phyloP scores from a whole-genome alignment of 2,888 invertebrate genomes.

The Osmoderma eremita region DNA sequence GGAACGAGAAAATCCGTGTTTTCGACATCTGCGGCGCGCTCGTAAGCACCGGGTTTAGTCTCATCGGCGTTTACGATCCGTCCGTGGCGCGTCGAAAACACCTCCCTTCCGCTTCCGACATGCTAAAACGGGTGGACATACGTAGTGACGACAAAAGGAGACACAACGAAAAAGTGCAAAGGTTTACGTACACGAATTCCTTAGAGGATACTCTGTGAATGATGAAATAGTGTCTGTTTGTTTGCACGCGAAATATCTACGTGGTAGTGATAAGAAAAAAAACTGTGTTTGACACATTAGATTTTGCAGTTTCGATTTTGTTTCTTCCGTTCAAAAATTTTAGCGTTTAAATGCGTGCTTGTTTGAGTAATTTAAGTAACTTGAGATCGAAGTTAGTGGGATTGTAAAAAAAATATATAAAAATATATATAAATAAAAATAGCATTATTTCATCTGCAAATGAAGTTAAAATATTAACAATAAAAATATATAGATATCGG shows the following conservation, averaged over 20 bases:
- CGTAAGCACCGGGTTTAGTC: not conserved
- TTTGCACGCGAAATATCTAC: not conserved
- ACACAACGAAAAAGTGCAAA: constrained; percentile 4
- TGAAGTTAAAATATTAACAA: not conserved
- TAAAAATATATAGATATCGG: not conserved
- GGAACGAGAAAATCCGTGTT: not conserved
- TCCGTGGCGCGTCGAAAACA: constrained; percentile 15
- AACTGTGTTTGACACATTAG: not conserved
- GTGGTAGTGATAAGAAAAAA: not conserved
- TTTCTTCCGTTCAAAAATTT: too few species aligned
- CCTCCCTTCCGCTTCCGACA: constrained; percentile 1
- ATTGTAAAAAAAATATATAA: not conserved
- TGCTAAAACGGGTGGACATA: constrained; percentile 9
- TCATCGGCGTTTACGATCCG: constrained; percentile 5
- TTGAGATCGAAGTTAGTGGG: too few species aligned
- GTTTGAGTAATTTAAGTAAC: too few species aligned
- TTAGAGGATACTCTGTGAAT: not conserved
- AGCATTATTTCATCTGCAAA: not conserved
- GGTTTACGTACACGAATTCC: constrained; percentile 1
- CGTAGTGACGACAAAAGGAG: not conserved
- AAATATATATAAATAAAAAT: constrained; percentile 9
- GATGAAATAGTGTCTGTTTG: not conserved
- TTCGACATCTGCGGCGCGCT: not conserved
- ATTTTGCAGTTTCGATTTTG: not conserved
- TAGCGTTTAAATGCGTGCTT: too few species aligned